phyloP scores from a whole-genome alignment of 1,140 invertebrate species.

The Halyomorpha halys region DNA sequence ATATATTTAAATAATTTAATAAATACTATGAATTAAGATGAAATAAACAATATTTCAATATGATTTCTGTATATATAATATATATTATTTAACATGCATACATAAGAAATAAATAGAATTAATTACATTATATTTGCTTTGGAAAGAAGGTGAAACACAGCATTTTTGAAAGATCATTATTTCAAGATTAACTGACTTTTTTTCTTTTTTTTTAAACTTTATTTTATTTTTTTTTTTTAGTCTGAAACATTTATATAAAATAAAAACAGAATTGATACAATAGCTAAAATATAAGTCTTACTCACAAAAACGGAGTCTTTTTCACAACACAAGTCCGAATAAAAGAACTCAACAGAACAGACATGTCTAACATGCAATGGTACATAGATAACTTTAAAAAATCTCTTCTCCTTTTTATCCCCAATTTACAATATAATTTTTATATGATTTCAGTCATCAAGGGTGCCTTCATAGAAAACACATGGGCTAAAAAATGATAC shows the following conservation, averaged over 20 bases:
- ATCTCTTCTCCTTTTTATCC: constrained; percentile 11
- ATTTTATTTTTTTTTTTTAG: not conserved
- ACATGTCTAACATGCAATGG: constrained; percentile 34
- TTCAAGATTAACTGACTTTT: constrained; percentile 1
- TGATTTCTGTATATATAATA: constrained; percentile 20
- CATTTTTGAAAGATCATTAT: constrained; percentile 4
- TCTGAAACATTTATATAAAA: constrained; percentile 11
- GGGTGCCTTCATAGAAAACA: constrained; percentile 24
- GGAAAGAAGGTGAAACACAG: constrained; percentile 10
- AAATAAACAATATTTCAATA: no score
- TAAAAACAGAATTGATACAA: constrained; percentile 21
- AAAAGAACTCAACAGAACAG: constrained; percentile 32
- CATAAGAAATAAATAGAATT: not conserved
- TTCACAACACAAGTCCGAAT: constrained; percentile 30
- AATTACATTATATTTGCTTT: not conserved
- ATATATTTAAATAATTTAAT: no score
- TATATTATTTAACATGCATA: not conserved
- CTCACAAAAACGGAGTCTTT: constrained; percentile 26
- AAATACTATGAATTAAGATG: no score
- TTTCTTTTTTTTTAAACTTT: not conserved
- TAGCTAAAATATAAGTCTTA: constrained; percentile 23
- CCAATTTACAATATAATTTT: constrained; percentile 18
- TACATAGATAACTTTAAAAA: constrained; percentile 15
- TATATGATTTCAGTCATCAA: constrained; percentile 16
- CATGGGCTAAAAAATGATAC: constrained; percentile 12